phyloP scores from a whole-genome alignment of 2,797 vertebrate species.

The Malacoctenus gilli region DNA sequence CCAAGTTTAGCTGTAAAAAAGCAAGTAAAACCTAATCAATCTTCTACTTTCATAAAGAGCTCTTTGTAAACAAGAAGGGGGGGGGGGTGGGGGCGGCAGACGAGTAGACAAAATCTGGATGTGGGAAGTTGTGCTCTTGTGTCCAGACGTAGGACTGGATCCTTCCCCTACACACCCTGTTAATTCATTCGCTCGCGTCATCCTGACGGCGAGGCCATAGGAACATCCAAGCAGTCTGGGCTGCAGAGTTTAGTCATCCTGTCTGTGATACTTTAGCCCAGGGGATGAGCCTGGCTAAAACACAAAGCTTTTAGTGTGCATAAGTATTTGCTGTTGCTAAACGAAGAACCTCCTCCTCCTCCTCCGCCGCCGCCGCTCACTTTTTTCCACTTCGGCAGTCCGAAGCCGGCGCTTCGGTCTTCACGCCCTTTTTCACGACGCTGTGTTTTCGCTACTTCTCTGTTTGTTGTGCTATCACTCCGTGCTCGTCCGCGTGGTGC shows the following conservation, averaged over 20 bases:
- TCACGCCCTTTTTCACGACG: constrained; percentile 26
- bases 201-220: constrained; percentile 45
- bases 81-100: no score
- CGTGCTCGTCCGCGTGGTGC: constrained; percentile 49
- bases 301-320: constrained; percentile 60
- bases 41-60: constrained; percentile 8
- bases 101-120: constrained; percentile 24
- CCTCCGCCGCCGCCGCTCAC: constrained; percentile 23
- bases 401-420: constrained; percentile 44
- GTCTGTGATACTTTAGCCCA: constrained; percentile 48
- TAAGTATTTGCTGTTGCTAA: constrained; percentile 40
- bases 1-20: constrained; percentile 14
- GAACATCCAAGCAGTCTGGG: constrained; percentile 51
- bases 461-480: constrained; percentile 49
- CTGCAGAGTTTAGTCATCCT: constrained; percentile 61
- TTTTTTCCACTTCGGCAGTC: constrained; percentile 31
- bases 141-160: constrained; percentile 35
- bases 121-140: constrained; percentile 28
- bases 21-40: constrained; percentile 13
- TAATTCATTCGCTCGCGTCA: constrained; percentile 63
- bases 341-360: constrained; percentile 43
- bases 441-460: constrained; percentile 41
- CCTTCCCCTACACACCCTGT: constrained; percentile 63
- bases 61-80: constrained; percentile 29
- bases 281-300: constrained; percentile 41